These are phyloP conservation scores for Diarsia mendica DNA, from an alignment of 2,888 invertebrate genomes.

Conservation along the genomic window DNA sequence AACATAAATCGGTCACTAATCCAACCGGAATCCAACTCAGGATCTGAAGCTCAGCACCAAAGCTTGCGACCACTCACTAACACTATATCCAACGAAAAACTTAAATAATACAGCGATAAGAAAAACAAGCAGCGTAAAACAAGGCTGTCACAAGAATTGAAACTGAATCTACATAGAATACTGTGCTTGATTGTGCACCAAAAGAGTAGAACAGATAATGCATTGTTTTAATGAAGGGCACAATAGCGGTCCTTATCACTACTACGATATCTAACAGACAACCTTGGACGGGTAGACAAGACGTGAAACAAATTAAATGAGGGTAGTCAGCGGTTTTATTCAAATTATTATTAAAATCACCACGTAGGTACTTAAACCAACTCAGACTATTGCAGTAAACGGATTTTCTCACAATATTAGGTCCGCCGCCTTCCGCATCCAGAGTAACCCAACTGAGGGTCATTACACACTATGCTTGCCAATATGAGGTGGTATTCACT, in stretches of 20 bases:
- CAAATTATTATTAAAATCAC: not conserved
- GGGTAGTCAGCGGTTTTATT: not conserved
- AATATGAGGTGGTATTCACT: not conserved
- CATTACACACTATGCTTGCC: not conserved
- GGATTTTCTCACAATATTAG: no score
- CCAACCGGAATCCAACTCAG: not conserved
- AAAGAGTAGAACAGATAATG: conserved; percentile 27
- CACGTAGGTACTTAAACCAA: not conserved
- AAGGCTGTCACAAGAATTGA: no score
- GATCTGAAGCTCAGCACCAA: not conserved
- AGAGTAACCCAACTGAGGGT: not conserved
- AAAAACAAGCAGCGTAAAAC: no score
- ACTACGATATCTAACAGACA: conserved; percentile 14
- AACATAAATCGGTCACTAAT: no score
- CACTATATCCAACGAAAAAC: no score
- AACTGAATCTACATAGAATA: no score
- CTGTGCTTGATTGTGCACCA: conserved; percentile 25
- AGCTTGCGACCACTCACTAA: no score
- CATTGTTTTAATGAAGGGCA: conserved; percentile 36
- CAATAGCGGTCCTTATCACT: conserved; percentile 22
- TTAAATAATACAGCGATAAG: no score
- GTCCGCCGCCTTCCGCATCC: not conserved
- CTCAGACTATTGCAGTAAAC: not conserved
- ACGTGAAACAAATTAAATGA: not conserved
- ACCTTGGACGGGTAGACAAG: not conserved